Base-by-base conservation (phyloP, 2,113 vertebrate genomes). In the Brachyistius frenatus region DNA sequence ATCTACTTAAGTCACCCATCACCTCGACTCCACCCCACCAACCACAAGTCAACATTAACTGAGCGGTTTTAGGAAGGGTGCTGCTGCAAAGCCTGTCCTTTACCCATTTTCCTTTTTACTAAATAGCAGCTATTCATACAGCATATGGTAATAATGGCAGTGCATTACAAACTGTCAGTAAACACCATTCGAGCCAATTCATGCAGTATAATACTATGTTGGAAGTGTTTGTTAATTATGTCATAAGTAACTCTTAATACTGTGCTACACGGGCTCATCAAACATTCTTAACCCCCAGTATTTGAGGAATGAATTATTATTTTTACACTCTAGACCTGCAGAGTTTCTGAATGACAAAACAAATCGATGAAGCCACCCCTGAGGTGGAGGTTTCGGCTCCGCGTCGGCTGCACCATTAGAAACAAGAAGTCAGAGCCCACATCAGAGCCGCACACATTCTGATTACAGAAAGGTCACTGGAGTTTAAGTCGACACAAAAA, bases 281-380 rank as follows among this genome's bases (percentile, higher is more conserved):
- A 54, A 52, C 44, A 72, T 46, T 65, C 13, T 46, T 47, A 73
- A 37, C 47, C 31, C 13, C 14, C 41, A 64, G 7, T 32, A 16
- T 15, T 64, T 61, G 10, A 35, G 36, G 5, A 35, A 54, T 30
- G 41, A 65, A 39, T 52, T n/a, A 52, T 78, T 7, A 23, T 63
- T 44, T 58, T 68, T 78, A 39, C 58, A 31, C 49, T 57, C 7
- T n/a, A 47, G 54, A 72, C 49, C 39, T 58, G 58, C 46, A 0
- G 55, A 83, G 66, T 76, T 73, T 73, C 66, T 85, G 84, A 70
- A 74, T 86, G 77, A 69, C 66, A 78, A 72, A 76, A 82, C 69
- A 78, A 91, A 88, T 89, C 81, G 64, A 86, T 85, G 23, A 31
- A 71, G 62, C 75, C 53, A 69, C 63, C 78, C 75, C 55, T 66